Evolutionary conservation across 2,888 invertebrate species (phyloP).

Genomic region (Drosophila limbata): DNA sequence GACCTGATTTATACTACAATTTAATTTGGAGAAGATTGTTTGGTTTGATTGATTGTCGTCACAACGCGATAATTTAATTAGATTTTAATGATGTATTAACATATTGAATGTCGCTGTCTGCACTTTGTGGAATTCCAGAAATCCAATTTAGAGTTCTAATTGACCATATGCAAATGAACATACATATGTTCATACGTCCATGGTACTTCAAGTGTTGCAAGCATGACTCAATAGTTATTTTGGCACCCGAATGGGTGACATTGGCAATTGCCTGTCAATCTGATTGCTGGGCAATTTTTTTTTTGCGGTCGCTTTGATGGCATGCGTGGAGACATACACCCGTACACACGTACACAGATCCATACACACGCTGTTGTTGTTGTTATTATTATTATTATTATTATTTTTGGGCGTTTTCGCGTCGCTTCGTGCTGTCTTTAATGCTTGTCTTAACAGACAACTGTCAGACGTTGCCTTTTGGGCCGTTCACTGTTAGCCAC

Average conservation of each 20-base stretch:
- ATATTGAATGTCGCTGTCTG: neutral
- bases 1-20: neutral
- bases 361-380: constrained; percentile 11
- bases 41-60: neutral
- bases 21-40: neutral
- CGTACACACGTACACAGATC: constrained; percentile 14
- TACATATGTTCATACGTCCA: neutral
- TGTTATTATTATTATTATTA: constrained; percentile 11
- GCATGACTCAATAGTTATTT: constrained; percentile 4
- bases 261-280: constrained; percentile 31
- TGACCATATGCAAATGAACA: neutral
- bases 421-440: constrained; percentile 41
- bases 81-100: neutral
- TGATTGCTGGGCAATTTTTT: constrained; percentile 31
- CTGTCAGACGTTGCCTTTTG: constrained; percentile 26
- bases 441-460: constrained; percentile 35
- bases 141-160: constrained; percentile 19
- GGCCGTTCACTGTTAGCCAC: constrained; percentile 41
- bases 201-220: neutral
- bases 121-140: constrained; percentile 9
- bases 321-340: constrained; percentile 11
- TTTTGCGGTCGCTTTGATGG: constrained; percentile 40
- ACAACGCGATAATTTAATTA: constrained; percentile 1
- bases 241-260: neutral
- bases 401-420: constrained; percentile 27